phyloP scores from a whole-genome alignment of 2,888 invertebrate genomes.

The Heteromurus nitidus region DNA sequence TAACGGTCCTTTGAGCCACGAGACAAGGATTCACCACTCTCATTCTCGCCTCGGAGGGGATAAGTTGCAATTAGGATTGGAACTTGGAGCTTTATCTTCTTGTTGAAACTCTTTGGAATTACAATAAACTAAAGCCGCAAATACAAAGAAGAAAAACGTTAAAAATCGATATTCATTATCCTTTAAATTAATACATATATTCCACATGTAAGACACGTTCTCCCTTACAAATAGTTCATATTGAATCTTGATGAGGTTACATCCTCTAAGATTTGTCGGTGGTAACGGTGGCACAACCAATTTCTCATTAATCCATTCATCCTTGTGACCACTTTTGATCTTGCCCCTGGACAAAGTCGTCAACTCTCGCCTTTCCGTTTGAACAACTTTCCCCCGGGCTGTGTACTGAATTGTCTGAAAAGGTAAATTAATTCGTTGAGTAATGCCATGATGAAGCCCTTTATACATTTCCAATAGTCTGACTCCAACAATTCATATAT shows the following conservation, averaged over 20 bases:
- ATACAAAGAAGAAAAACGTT: slow-evolving; percentile 74
- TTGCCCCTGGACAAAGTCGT: slow-evolving; percentile 87
- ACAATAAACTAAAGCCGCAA: slow-evolving; percentile 89
- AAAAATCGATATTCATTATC: no score
- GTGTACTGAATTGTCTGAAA: slow-evolving; percentile 89
- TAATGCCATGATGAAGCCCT: no score
- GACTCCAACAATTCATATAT: no score
- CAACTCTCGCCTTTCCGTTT: slow-evolving; percentile 90
- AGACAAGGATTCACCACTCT: slow-evolving; percentile 78
- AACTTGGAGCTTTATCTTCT: slow-evolving; percentile 92
- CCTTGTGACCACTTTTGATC: slow-evolving; percentile 86
- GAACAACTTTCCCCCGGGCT: slow-evolving; percentile 89
- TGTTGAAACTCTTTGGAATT: slow-evolving; percentile 92
- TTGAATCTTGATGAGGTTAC: slow-evolving; percentile 93
- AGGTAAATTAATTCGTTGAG: background rate
- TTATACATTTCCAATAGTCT: no score
- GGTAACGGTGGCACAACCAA: slow-evolving; percentile 95
- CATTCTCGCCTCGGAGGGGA: slow-evolving; percentile 80
- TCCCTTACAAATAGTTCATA: slow-evolving; percentile 91
- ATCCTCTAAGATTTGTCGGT: slow-evolving; percentile 94
- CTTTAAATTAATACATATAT: no score
- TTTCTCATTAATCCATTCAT: slow-evolving; percentile 91
- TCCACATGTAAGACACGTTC: background rate
- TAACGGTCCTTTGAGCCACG: slow-evolving; percentile 90
- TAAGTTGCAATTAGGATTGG: slow-evolving; percentile 95